A percentile compares a stretch with the other conserved stretches of the same genome.
Evolutionary conservation across 2,888 invertebrate genomes (phyloP).

Genomic region (Toxonevra muliebris): DNA sequence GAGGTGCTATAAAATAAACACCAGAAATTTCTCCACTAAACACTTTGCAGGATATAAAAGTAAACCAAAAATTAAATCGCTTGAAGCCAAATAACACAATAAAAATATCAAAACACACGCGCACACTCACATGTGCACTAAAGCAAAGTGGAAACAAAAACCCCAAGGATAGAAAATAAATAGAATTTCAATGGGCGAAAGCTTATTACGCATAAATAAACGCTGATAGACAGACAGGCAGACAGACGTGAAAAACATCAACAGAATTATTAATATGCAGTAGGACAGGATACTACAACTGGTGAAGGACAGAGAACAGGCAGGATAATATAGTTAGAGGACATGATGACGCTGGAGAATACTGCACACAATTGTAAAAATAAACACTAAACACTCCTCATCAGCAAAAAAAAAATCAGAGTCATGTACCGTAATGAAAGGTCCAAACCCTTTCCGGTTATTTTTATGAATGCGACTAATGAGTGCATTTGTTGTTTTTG

Average conservation of each 20-base stretch:
- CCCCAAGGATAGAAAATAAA: background rate
- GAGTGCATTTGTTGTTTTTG: background rate
- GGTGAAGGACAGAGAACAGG: background rate
- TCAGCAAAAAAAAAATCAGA: too few species aligned
- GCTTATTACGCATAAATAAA: constrained; percentile 13
- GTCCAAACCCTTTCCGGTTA: background rate
- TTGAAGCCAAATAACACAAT: background rate
- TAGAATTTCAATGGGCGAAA: background rate
- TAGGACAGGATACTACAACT: background rate
- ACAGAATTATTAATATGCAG: constrained; percentile 10
- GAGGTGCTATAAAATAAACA: too few species aligned
- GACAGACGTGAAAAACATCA: background rate
- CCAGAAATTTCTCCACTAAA: too few species aligned
- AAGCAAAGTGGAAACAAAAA: background rate
- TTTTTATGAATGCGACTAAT: background rate
- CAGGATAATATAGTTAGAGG: background rate
- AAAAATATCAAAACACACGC: background rate
- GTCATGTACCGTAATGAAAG: background rate
- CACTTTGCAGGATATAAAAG: too few species aligned
- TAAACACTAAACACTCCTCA: background rate
- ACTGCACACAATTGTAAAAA: background rate
- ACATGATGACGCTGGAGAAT: background rate
- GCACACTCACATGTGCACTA: background rate
- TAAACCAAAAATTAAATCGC: background rate
- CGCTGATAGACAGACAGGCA: background rate